Evolutionary conservation across 2,888 invertebrate species (phyloP), one percentile per base, ranked within the genome.

Genomic region (Lasius fuliginosus): DNA sequence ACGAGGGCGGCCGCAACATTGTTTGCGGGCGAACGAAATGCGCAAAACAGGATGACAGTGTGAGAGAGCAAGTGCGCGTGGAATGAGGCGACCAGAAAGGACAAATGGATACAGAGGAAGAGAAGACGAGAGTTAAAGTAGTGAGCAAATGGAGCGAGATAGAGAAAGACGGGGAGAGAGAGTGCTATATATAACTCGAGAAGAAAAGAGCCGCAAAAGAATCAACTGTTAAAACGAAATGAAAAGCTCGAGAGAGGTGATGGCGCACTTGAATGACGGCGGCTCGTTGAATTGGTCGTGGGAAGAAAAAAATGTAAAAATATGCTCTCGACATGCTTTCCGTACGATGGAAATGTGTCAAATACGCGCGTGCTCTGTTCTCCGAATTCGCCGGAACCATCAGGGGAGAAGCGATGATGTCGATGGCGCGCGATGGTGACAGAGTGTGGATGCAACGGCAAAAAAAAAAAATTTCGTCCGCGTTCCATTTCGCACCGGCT

Each of bases 331-430:
- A 85, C 86, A 86, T 86, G 90, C 76, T 90, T 88, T 85, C 77
- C 85, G 82, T 81, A 77, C 85, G 83, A 85, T 86, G 86, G 86
- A 92, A 91, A 92, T 90, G 90, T 92, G 90, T 91, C 91, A 90
- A 92, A 92, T 90, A 88, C 87, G 91, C 88, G 89, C 85, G 90
- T 84, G 86, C 83, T 76, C 74, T 76, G 74, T 81, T 74, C 85
- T 68, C 81, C 83, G 62, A 65, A 62, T 73, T 73, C 68, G 60
- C 49, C 58, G 82, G 67, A 74, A 81, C 76, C 53, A 62, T 36
- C 64, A 42, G 56, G 40, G 77, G 65, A 69, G 71, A 58, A 74
- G 60, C 71, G 76, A 56, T 69, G 73, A 85, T 68, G 68, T 82
- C 49, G 83, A 82, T 86, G 75, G 81, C 42, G 79, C 30, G 42